Base-by-base conservation (phyloP, 2,113 vertebrate species). In the Mirounga angustirostris region DNA sequence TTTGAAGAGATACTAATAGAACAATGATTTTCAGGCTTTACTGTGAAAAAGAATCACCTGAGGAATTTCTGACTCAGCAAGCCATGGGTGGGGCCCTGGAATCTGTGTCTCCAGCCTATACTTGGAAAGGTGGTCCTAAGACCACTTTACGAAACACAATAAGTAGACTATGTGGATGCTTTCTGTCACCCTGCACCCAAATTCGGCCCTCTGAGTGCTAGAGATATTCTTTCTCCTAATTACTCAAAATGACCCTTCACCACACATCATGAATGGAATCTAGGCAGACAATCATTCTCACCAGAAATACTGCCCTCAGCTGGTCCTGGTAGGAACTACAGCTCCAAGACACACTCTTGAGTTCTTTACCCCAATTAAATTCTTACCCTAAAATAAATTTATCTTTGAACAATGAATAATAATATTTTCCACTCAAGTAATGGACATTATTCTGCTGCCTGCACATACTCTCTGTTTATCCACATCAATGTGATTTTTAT, bases 261-360 rank as follows among this genome's bases (percentile, higher is more conserved):
- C 1, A 69, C 22, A 52, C 11, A 7, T 19, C 5, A 8, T n/a
- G 2, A 65, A 21, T 26, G 21, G 14, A 56, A 58, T 91, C 30
- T 11, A 36, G 36, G 4, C 4, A 28, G 24, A 2, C 3, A 43
- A 9, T 43, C 14, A 9, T 52, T 76, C 52, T 40, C 52, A 74
- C 80, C 90, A 46, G n/a, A 91, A 82, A 40, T 14, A 97, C 73
- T n/a, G 94, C 93, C 96, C 88, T 91, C 94, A 59, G 50, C 83
- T 96, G 86, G 82, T 52, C 89, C 36, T 74, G 14, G 52, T 13
- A 86, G 30, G 79, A 97, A 89, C 92, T 91, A 88, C 82, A 96
- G 24, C 22, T 91, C 50, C 26, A 30, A 73, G 33, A 78, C 65
- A 74, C 7, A 54, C 52, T 2, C 52, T 2, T 2, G 1, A 26